A percentile compares a stretch with the other conserved stretches of the same genome.
Evolutionary conservation across 2,113 vertebrate genomes (phyloP).

Genomic region (Pardalotus punctatus): DNA sequence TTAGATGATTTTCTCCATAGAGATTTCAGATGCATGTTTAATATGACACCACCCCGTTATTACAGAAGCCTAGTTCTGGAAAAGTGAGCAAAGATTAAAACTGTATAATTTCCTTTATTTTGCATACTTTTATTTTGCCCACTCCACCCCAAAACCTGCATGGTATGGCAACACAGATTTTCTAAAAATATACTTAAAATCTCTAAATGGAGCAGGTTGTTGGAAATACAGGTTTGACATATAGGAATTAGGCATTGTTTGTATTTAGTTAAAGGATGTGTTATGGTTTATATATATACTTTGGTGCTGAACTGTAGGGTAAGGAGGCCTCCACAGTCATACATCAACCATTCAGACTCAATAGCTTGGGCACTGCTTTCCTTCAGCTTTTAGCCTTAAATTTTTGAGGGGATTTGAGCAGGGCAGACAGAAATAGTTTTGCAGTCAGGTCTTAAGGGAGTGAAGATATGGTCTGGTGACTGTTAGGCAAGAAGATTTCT

Average conservation of each 20-base stretch:
- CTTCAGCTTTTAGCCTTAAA: not conserved
- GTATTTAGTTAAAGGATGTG: not conserved
- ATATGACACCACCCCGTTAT: not conserved
- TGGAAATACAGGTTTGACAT: not conserved
- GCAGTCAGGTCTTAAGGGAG: not conserved
- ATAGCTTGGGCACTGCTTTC: not conserved
- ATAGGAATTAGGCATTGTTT: not conserved
- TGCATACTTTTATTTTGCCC: not conserved
- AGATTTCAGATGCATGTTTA: not conserved
- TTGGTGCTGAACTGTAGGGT: not conserved
- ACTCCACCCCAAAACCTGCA: rapidly evolving
- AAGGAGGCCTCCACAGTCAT: not conserved
- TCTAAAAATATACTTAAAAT: not conserved
- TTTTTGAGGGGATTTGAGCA: not conserved
- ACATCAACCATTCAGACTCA: not conserved
- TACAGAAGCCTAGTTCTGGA: not conserved
- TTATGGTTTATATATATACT: not conserved
- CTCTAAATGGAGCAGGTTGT: not conserved
- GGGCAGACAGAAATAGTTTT: not conserved
- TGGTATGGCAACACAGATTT: not conserved
- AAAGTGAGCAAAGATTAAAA: not conserved
- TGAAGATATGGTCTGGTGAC: not conserved
- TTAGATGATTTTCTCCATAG: not conserved
- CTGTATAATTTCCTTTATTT: not conserved
- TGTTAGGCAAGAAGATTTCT: not conserved